Evolutionary conservation across 2,113 vertebrate genomes (phyloP).

Genomic region (Epinephelus cyanopodus): DNA sequence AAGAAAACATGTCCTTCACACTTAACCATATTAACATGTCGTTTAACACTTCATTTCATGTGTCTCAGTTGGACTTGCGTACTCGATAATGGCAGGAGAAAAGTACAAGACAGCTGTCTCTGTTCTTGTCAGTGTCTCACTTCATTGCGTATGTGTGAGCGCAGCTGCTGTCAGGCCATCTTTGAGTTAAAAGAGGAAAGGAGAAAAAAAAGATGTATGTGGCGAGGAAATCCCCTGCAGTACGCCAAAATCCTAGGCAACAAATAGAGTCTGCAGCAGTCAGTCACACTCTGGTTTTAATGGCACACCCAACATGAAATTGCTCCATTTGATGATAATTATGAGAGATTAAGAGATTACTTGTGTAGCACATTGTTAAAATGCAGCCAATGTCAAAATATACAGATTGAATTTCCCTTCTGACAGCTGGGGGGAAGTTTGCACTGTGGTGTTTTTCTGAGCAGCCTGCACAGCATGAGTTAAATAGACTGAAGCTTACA

Average conservation of each 20-base stretch:
- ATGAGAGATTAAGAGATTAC: conserved; percentile 54
- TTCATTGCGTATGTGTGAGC: conserved; percentile 68
- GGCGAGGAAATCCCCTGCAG: conserved; percentile 87
- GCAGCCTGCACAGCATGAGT: conserved; percentile 19
- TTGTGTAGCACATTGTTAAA: conserved; percentile 41
- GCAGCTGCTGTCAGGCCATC: conserved; percentile 83
- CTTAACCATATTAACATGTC: not conserved
- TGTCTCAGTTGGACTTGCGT: conserved; percentile 10
- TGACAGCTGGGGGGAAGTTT: conserved; percentile 52
- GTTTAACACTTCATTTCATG: not conserved
- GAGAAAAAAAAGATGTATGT: conserved; percentile 76
- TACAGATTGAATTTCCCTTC: conserved; percentile 60
- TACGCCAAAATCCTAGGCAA: conserved; percentile 79
- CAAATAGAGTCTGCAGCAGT: conserved; percentile 70
- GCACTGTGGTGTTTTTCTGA: conserved; percentile 17
- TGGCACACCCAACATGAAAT: conserved; percentile 66
- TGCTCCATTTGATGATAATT: conserved; percentile 70
- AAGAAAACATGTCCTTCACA: not conserved
- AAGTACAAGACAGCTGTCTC: conserved; percentile 45
- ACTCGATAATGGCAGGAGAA: conserved; percentile 18
- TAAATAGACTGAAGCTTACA: conserved; percentile 12
- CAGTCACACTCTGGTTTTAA: conserved; percentile 57
- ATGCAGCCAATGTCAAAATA: conserved; percentile 41
- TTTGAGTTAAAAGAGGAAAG: conserved; percentile 86
- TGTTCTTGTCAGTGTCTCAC: conserved; percentile 54